These are phyloP conservation scores for Drosophila bifasciata DNA, from an alignment of 1,140 invertebrate species.

Conservation along the genomic window DNA sequence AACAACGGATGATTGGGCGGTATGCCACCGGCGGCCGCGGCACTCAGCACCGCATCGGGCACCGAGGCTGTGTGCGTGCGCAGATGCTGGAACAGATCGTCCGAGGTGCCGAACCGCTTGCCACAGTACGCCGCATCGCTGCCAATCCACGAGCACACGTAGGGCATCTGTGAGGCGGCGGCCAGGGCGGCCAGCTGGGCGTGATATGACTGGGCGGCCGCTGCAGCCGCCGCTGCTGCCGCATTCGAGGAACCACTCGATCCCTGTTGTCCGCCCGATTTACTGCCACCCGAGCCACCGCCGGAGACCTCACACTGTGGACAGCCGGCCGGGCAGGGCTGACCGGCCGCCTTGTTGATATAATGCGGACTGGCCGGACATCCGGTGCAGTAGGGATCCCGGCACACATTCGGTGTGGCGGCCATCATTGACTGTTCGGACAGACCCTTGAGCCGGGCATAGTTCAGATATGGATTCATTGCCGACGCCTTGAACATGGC, in stretches of 20 bases:
- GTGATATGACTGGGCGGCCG: slow-evolving; percentile 89
- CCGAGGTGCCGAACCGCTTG: slow-evolving; percentile 93
- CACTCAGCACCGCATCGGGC: slow-evolving; percentile 85
- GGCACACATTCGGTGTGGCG: slow-evolving; percentile 89
- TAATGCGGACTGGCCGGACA: slow-evolving; percentile 94
- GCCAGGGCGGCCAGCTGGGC: slow-evolving; percentile 90
- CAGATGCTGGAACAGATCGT: slow-evolving; percentile 95
- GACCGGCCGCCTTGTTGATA: slow-evolving; percentile 86
- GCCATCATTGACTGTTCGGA: slow-evolving; percentile 82
- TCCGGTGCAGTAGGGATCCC: slow-evolving; percentile 96
- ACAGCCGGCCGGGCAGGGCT: slow-evolving; percentile 93
- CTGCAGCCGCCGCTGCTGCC: slow-evolving; percentile 66
- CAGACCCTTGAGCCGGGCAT: slow-evolving; percentile 89
- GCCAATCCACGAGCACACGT: slow-evolving; percentile 96
- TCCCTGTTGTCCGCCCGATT: slow-evolving; percentile 55
- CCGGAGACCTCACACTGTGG: slow-evolving; percentile 90
- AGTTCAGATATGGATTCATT: slow-evolving; percentile 89
- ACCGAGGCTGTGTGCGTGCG: slow-evolving; percentile 92
- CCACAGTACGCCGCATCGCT: slow-evolving; percentile 95
- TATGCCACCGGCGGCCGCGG: slow-evolving; percentile 84
- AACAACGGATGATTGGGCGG: slow-evolving; percentile 88
- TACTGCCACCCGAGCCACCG: background rate
- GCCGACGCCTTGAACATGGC: slow-evolving; percentile 88
- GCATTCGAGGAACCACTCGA: slow-evolving; percentile 44
- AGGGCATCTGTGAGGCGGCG: slow-evolving; percentile 90